Percentiles rank a stretch among this genome's conserved stretches.
Evolutionary conservation across 2,888 invertebrate genomes (phyloP).

Genomic region (Dynastes maya): DNA sequence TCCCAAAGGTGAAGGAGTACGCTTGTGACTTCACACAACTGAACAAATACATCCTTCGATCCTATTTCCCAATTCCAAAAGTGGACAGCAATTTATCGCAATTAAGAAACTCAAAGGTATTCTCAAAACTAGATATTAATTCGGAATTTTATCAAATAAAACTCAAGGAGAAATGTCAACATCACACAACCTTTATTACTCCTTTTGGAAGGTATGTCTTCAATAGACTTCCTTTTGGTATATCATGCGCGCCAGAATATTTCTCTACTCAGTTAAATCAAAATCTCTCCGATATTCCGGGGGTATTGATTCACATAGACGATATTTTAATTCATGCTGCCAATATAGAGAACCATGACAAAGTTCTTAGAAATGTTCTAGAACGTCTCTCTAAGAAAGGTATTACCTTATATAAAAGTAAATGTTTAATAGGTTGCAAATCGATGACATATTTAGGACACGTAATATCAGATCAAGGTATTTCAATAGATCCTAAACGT

Average conservation of each 20-base stretch:
- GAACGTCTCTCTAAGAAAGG: not conserved
- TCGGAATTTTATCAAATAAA: not conserved
- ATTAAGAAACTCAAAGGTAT: not conserved
- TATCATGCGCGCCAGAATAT: conserved; percentile 3
- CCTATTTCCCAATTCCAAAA: conserved; percentile 4
- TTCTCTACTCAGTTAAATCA: not conserved
- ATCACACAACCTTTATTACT: not conserved
- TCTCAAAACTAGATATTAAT: not conserved
- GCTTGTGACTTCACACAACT: not conserved
- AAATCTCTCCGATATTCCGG: no score
- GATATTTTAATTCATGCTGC: not conserved
- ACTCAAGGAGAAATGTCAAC: not conserved
- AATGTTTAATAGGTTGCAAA: not conserved
- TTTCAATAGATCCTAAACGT: not conserved
- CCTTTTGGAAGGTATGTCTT: not conserved
- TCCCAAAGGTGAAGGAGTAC: not conserved
- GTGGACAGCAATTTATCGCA: not conserved
- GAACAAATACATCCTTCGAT: not conserved
- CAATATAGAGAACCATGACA: not conserved
- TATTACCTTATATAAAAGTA: not conserved
- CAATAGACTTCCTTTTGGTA: conserved; percentile 9
- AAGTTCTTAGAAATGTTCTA: not conserved
- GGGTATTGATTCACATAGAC: not conserved
- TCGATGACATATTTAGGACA: no score
- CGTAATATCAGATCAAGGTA: no score